Evolutionary conservation across 37 sponge, comb jelly and placozoan species (phyloP).

Genomic region (Diacarnus erythraeanus): DNA sequence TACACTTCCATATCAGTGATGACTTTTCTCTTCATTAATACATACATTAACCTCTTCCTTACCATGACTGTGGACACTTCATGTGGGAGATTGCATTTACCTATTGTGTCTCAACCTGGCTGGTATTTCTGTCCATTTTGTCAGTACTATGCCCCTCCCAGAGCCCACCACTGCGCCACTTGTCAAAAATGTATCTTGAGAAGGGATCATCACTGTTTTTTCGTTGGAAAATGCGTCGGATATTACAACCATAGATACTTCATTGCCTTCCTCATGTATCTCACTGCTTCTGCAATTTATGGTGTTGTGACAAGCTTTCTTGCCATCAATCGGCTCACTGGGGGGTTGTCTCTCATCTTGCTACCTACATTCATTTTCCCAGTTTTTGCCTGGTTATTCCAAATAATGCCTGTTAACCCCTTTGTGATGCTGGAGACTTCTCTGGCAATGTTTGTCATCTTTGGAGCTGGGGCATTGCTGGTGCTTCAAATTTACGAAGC

Average conservation of each 20-base stretch:
- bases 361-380: conserved; percentile 67
- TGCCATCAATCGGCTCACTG: conserved; percentile 13
- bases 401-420: conserved; percentile 45
- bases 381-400: conserved; percentile 55
- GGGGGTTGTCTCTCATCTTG: conserved; percentile 43
- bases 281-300: conserved; percentile 34
- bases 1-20: conserved; percentile 16
- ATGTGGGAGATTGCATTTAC: conserved; percentile 38
- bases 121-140: conserved; percentile 81
- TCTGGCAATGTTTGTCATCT: conserved; percentile 27
- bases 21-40: conserved; percentile 49
- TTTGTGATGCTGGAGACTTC: conserved; percentile 50
- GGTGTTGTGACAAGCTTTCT: conserved; percentile 49
- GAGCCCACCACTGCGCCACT: conserved; percentile 74
- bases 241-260: conserved; percentile 87
- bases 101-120: conserved; percentile 51
- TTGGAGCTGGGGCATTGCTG: conserved; percentile 39
- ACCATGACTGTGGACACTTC: conserved; percentile 57
- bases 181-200: conserved; percentile 75
- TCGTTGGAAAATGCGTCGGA: conserved; percentile 77
- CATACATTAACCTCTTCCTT: conserved; percentile 21
- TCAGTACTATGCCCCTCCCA: conserved; percentile 60
- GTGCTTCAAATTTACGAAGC: conserved; percentile 35
- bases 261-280: conserved; percentile 64
- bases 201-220: conserved; percentile 90